Conservation (phyloP, 2,888 invertebrate genomes). For the Pharmacophagus antenor region DNA sequence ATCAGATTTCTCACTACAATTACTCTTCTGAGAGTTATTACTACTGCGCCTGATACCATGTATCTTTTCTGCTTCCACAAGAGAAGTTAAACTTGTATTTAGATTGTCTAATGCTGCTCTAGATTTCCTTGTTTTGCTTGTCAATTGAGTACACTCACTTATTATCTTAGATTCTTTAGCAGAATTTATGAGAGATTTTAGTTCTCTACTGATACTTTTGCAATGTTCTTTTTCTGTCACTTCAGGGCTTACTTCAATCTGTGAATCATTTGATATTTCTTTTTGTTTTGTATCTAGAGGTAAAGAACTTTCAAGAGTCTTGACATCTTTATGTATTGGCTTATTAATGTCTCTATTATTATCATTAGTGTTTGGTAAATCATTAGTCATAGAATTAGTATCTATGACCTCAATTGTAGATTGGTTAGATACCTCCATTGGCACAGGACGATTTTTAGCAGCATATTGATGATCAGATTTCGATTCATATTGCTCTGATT, state of each 20-base stretch:
- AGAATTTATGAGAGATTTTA: conserved; percentile 83
- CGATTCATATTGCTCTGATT: conserved; percentile 1
- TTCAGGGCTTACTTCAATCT: conserved; percentile 50
- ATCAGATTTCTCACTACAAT: conserved; percentile 64
- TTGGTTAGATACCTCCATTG: background rate
- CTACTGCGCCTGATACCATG: conserved; percentile 56
- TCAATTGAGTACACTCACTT: conserved; percentile 79
- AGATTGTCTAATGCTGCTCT: conserved; percentile 67
- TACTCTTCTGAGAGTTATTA: conserved; percentile 61
- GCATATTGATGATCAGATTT: conserved; percentile 22
- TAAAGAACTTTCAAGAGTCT: conserved; percentile 32
- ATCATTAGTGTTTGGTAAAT: background rate
- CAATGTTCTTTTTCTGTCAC: conserved; percentile 62
- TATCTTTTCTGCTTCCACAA: conserved; percentile 59
- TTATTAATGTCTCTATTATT: background rate
- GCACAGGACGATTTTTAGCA: conserved; percentile 8
- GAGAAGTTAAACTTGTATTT: conserved; percentile 64
- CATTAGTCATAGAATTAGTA: background rate
- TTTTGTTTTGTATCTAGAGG: conserved; percentile 41
- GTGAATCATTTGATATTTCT: conserved; percentile 58
- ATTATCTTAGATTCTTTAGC: conserved; percentile 86
- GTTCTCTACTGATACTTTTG: conserved; percentile 78
- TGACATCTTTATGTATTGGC: conserved; percentile 29
- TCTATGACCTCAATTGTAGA: background rate
- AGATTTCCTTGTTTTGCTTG: conserved; percentile 72